Conservation (phyloP, 2,113 vertebrate species). For the Misgurnus anguillicaudatus region DNA sequence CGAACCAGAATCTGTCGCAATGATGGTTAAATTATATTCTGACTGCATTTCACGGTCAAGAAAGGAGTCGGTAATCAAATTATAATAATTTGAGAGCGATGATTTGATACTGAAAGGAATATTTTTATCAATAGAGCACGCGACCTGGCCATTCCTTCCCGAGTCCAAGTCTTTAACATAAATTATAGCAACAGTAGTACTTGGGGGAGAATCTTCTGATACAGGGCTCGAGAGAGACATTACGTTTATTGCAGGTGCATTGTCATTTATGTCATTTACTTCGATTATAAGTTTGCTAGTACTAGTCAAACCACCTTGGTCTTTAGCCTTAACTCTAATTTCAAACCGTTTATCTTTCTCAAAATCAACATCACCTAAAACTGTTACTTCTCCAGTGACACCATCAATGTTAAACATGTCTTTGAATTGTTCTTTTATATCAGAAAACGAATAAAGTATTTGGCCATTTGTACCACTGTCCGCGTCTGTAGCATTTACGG, state of each 20-base stretch:
- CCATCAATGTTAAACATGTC: constrained; percentile 57
- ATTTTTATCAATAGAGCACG: constrained; percentile 55
- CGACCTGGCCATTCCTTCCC: constrained; percentile 65
- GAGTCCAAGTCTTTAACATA: constrained; percentile 53
- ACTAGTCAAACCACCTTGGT: constrained; percentile 60
- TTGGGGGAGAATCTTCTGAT: constrained; percentile 61
- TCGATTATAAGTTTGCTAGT: constrained; percentile 63
- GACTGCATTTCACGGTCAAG: constrained; percentile 60
- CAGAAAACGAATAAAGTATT: constrained; percentile 53
- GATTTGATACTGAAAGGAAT: constrained; percentile 53
- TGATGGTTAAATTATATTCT: constrained; percentile 56
- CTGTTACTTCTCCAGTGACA: constrained; percentile 56
- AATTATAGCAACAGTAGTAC: constrained; percentile 60
- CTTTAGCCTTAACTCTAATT: constrained; percentile 61
- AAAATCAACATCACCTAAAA: constrained; percentile 60
- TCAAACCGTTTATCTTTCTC: constrained; percentile 65
- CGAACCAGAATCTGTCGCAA: constrained; percentile 51
- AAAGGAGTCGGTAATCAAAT: constrained; percentile 47
- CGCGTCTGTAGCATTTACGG: constrained; percentile 64
- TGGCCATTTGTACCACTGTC: constrained; percentile 61
- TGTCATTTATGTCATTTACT: constrained; percentile 66
- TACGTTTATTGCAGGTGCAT: constrained; percentile 59
- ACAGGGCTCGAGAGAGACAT: constrained; percentile 66
- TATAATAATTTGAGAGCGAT: constrained; percentile 63
- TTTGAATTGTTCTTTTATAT: constrained; percentile 35